phyloP scores from a whole-genome alignment of 2,113 vertebrate genomes.

The Carassius gibelio region DNA sequence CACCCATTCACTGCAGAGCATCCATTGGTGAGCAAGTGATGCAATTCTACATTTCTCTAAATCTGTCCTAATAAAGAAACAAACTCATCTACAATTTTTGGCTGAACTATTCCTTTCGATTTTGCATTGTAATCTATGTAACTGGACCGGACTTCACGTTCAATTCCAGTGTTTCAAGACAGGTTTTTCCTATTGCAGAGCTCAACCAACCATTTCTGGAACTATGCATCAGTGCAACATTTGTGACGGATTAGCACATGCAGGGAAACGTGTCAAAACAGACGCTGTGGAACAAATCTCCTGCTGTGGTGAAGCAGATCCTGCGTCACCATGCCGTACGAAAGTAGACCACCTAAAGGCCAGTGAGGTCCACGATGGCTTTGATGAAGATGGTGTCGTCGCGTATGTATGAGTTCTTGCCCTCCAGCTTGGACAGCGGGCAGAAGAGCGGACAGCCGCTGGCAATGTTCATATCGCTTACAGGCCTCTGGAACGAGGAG shows the following conservation, averaged over 20 bases:
- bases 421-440: conserved; percentile 88
- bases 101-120: not conserved
- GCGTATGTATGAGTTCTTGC: conserved; percentile 90
- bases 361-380: conserved; percentile 94
- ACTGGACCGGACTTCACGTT: conserved; percentile 32
- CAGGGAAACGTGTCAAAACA: conserved; percentile 20
- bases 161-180: conserved; percentile 22
- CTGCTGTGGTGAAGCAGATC: not conserved
- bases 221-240: not conserved
- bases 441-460: conserved; percentile 98
- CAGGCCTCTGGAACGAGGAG: conserved; percentile 92
- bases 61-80: not conserved
- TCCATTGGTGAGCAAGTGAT: too few relatives aligned
- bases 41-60: not conserved
- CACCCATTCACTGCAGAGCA: not conserved
- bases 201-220: conserved; percentile 32
- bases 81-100: not conserved
- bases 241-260: not conserved
- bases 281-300: not conserved
- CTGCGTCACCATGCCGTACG: not conserved
- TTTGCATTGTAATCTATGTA: not conserved
- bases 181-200: not conserved
- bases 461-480: conserved; percentile 96
- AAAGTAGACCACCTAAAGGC: conserved; percentile 76
- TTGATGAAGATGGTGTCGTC: conserved; percentile 98